phyloP scores from a whole-genome alignment of 2,888 invertebrate genomes.

The Lymantria dispar region DNA sequence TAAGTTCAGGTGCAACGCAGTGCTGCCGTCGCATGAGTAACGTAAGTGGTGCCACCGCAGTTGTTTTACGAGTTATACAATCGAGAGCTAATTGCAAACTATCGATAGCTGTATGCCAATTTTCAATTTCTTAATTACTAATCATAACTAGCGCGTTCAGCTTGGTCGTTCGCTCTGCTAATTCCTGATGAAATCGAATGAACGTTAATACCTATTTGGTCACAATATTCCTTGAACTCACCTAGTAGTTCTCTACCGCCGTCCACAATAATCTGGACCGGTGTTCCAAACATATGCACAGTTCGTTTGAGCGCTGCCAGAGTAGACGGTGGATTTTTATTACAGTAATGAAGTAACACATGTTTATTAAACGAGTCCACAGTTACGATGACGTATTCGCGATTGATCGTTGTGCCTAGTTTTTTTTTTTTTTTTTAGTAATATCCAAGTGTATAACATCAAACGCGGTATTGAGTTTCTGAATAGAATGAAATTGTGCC shows the following conservation, averaged over 20 bases:
- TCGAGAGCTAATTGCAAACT: slow-evolving; percentile 4
- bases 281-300: too few species aligned
- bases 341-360: background rate
- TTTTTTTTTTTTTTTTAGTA: too few species aligned
- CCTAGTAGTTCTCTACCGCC: too few species aligned
- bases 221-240: too few species aligned
- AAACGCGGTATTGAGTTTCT: slow-evolving; percentile 21
- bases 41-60: too few species aligned
- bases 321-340: background rate
- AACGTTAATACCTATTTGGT: too few species aligned
- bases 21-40: too few species aligned
- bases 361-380: background rate
- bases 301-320: too few species aligned
- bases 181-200: too few species aligned
- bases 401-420: background rate
- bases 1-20: too few species aligned
- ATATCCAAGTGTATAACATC: slow-evolving; percentile 11
- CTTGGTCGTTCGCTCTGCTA: background rate
- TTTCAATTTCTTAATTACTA: background rate
- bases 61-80: slow-evolving; percentile 9
- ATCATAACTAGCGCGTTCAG: background rate
- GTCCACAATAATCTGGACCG: too few species aligned
- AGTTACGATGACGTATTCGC: too few species aligned
- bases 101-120: background rate
- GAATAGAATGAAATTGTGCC: slow-evolving; percentile 18